Evolutionary conservation across 2,888 invertebrate genomes (phyloP).

Genomic region (Lepidocyrtinus sp.): DNA sequence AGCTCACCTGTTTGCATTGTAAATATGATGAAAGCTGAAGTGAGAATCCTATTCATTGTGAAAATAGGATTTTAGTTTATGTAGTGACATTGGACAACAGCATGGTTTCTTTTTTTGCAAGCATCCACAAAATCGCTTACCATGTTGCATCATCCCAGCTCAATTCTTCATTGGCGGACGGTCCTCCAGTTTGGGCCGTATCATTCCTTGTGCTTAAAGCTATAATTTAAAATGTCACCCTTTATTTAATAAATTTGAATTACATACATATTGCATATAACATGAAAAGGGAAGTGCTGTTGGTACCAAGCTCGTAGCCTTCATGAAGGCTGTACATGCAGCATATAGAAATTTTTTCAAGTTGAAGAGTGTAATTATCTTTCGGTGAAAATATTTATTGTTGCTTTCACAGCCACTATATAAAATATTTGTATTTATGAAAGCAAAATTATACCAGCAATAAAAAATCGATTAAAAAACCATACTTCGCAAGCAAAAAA

Average conservation of each 20-base stretch:
- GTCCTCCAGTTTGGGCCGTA: slow-evolving; percentile 38
- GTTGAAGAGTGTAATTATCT: too few relatives aligned
- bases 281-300: too few relatives aligned
- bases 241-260: too few relatives aligned
- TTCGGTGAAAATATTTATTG: too few relatives aligned
- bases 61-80: neutral
- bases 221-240: neutral
- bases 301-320: too few relatives aligned
- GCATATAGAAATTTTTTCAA: too few relatives aligned
- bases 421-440: neutral
- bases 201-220: slow-evolving; percentile 27
- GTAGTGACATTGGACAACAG: neutral
- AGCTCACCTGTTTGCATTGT: slow-evolving; percentile 72
- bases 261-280: too few relatives aligned
- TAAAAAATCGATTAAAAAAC: too few relatives aligned
- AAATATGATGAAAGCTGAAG: slow-evolving; percentile 72
- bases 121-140: slow-evolving; percentile 16
- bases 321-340: too few relatives aligned
- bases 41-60: slow-evolving; percentile 56
- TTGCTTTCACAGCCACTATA: neutral
- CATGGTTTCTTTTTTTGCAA: neutral
- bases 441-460: too few relatives aligned
- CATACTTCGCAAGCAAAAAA: too few relatives aligned
- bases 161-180: slow-evolving; percentile 53
- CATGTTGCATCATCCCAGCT: slow-evolving; percentile 68